phyloP scores from a whole-genome alignment of 2,888 invertebrate species.

The Chloroclysta siterata region DNA sequence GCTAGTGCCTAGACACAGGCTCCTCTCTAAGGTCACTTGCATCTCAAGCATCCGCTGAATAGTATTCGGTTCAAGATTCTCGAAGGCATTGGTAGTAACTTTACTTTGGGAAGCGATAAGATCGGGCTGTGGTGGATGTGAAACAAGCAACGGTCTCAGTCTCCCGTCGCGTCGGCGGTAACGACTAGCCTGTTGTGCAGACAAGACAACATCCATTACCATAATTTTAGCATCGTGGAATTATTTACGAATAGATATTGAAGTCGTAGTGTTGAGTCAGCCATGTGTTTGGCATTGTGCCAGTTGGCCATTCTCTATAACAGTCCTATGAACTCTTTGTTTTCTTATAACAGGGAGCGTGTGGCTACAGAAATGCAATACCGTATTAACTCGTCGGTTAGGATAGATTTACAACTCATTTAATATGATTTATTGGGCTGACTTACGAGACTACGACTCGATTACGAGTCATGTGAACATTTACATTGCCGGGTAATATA shows the following conservation, averaged over 20 bases:
- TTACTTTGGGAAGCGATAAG: constrained; percentile 54
- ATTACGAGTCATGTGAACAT: constrained; percentile 23
- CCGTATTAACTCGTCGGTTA: constrained; percentile 23
- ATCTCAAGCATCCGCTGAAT: constrained; percentile 73
- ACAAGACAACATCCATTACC: constrained; percentile 56
- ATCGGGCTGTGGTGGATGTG: constrained; percentile 65
- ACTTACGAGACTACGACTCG: constrained; percentile 23
- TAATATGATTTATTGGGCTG: constrained; percentile 29
- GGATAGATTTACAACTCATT: constrained; percentile 29
- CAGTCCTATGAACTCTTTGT: constrained; percentile 69
- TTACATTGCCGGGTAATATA: constrained; percentile 22
- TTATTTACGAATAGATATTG: constrained; percentile 44
- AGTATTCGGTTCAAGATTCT: constrained; percentile 62
- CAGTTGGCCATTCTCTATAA: constrained; percentile 60
- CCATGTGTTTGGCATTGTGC: constrained; percentile 60
- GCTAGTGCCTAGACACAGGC: constrained; percentile 67
- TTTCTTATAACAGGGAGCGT: constrained; percentile 40
- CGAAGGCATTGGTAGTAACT: constrained; percentile 46
- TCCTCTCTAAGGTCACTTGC: constrained; percentile 74
- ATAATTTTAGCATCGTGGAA: constrained; percentile 37
- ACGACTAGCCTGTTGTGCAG: constrained; percentile 79
- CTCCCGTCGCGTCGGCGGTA: constrained; percentile 76
- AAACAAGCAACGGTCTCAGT: constrained; percentile 63
- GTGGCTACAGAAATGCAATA: constrained; percentile 23
- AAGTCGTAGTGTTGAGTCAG: constrained; percentile 64